Evolutionary conservation across 2,113 vertebrate genomes (phyloP), one percentile per base, ranked within the genome.

Genomic region (Oxyruncus cristatus): DNA sequence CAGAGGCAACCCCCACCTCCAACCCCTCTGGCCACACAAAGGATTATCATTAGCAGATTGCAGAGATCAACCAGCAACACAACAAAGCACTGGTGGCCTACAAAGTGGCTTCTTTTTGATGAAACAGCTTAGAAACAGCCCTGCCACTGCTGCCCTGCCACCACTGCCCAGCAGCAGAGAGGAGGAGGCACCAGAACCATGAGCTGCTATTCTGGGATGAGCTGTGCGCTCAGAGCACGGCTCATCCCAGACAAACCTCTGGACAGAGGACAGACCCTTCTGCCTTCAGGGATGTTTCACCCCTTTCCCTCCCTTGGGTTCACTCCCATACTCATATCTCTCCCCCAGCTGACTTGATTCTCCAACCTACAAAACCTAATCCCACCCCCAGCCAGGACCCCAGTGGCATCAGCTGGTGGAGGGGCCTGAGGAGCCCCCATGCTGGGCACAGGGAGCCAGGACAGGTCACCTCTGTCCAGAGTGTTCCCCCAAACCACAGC

Each of bases 221-320:
- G 4, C 21, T 7, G 11, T 5, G 24, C 5, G 0, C 4, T 8
- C 50, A 15, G 70, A 59, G 71, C 46, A 55, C 0, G 1, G 35
- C 17, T 3, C 0, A 22, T 30, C 27, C 27, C 61, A 63, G 61
- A 8, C 9, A 50, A 37, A 55, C 2, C 6, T 4, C 30, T 12
- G 39, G 12, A 19, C 14, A 20, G 11, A 61, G n/a, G 30, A 37
- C 0, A 1, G 50, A 30, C 44, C 17, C 50, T 68, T 32, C 15
- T 23, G 67, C 20, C 11, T 46, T n/a, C 1, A 1, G 33, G 68
- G 32, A 55, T 24, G 28, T 39, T 33, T 61, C 62, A 39, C 27
- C 11, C 35, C 49, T 32, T 17, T 81, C 93, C 62, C n/a, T 63
- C 41, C 42, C 80, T 32, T 8, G 18, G 27, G 6, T 58, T 76